Evolutionary conservation across 2,797 vertebrate species (phyloP).

Genomic region (Chelon labrosus): DNA sequence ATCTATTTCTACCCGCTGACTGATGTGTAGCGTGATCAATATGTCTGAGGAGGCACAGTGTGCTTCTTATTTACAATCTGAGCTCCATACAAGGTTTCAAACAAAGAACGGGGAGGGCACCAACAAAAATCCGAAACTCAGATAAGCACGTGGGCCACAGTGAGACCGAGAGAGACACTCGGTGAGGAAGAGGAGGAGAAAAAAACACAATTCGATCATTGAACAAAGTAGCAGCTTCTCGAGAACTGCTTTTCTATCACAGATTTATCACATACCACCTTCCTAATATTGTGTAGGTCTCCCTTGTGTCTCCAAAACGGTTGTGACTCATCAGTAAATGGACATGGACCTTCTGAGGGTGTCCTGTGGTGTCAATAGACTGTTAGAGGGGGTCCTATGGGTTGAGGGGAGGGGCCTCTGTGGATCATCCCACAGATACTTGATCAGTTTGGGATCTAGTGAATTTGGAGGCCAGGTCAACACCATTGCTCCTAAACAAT

Average conservation of each 20-base stretch:
- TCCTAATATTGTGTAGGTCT: too few relatives aligned
- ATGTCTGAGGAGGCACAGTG: constrained; percentile 54
- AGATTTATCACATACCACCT: constrained; percentile 39
- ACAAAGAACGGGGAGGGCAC: constrained; percentile 10
- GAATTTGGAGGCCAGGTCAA: too few relatives aligned
- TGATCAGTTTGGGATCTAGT: too few relatives aligned
- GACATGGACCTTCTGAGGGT: too few relatives aligned
- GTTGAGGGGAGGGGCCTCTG: too few relatives aligned
- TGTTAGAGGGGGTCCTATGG: too few relatives aligned
- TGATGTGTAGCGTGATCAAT: constrained; percentile 73
- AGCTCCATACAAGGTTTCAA: constrained; percentile 32
- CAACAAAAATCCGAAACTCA: constrained; percentile 29
- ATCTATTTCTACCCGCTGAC: constrained; percentile 66
- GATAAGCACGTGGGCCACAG: constrained; percentile 10
- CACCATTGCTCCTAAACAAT: too few relatives aligned
- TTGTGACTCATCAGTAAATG: too few relatives aligned
- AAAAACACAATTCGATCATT: constrained; percentile 58
- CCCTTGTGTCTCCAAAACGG: too few relatives aligned
- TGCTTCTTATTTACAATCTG: constrained; percentile 63
- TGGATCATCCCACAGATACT: too few relatives aligned
- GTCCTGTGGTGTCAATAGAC: too few relatives aligned
- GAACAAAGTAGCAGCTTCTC: constrained; percentile 64
- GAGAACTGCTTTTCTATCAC: constrained; percentile 61
- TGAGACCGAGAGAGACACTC: constrained; percentile 19
- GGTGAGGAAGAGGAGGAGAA: constrained; percentile 21